Conservation (phyloP, 1,140 invertebrate genomes). For the Magallana angulata region DNA sequence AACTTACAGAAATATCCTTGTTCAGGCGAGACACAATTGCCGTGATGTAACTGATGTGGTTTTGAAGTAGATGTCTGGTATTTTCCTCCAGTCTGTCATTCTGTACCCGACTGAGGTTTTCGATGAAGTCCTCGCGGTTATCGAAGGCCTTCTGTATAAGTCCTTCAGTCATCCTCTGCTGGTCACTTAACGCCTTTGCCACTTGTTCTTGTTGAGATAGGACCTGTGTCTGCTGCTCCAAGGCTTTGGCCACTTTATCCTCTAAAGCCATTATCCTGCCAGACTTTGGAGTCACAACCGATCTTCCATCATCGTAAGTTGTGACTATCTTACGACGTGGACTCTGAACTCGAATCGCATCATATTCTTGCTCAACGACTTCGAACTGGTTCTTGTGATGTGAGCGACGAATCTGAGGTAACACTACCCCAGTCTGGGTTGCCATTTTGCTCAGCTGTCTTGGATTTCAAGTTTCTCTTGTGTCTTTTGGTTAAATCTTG, state of each 20-base stretch:
- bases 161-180: conserved; percentile 57
- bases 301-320: not conserved
- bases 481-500: conserved; percentile 6
- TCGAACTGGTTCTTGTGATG: conserved; percentile 43
- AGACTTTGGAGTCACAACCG: conserved; percentile 29
- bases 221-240: conserved; percentile 55
- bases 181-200: conserved; percentile 51
- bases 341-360: conserved; percentile 63
- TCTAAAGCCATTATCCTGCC: conserved; percentile 53
- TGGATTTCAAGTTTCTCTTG: not conserved
- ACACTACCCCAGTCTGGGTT: conserved; percentile 48
- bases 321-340: conserved; percentile 32
- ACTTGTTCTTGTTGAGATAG: conserved; percentile 55
- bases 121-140: conserved; percentile 76
- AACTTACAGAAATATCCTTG: conserved; percentile 74
- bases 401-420: conserved; percentile 46
- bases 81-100: conserved; percentile 75
- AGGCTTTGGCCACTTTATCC: conserved; percentile 58
- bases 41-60: conserved; percentile 78
- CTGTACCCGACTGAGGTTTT: conserved; percentile 70
- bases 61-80: conserved; percentile 71
- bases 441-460: not conserved
- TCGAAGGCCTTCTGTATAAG: conserved; percentile 73
- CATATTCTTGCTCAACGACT: conserved; percentile 64
- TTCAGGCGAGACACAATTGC: conserved; percentile 74